phyloP scores from a whole-genome alignment of 2,888 invertebrate genomes.

The Empis livida region DNA sequence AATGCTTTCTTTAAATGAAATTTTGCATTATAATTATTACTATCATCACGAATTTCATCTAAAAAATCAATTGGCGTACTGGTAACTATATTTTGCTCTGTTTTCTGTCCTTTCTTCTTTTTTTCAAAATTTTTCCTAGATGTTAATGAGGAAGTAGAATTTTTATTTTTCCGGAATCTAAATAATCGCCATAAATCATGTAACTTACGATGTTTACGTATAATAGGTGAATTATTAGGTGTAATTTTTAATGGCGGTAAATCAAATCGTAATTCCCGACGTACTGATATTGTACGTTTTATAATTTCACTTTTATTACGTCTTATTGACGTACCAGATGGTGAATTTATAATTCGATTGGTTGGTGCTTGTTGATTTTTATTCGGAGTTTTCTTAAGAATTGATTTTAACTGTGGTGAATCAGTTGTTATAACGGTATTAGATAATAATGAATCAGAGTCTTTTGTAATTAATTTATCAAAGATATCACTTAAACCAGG shows the following conservation, averaged over 20 bases:
- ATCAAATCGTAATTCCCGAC: slow-evolving; percentile 14
- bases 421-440: background rate
- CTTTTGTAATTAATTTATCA: slow-evolving; percentile 9
- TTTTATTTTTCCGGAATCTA: background rate
- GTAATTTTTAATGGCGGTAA: slow-evolving; percentile 6
- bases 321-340: slow-evolving; percentile 10
- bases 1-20: background rate
- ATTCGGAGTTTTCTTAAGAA: slow-evolving; percentile 12
- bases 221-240: slow-evolving; percentile 1
- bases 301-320: slow-evolving; percentile 8
- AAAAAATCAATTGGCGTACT: slow-evolving; percentile 13
- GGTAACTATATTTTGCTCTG: slow-evolving; percentile 5
- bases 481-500: slow-evolving; percentile 14
- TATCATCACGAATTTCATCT: slow-evolving; percentile 5
- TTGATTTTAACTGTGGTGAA: slow-evolving; percentile 10
- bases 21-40: background rate
- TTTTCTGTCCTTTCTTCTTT: no score
- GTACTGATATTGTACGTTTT: slow-evolving; percentile 10
- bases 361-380: background rate
- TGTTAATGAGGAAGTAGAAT: background rate
- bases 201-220: slow-evolving; percentile 4
- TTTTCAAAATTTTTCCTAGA: no score
- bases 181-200: slow-evolving; percentile 1
- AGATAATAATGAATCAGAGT: background rate
- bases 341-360: slow-evolving; percentile 9